A percentile compares a stretch with the other conserved stretches of the same genome.
Evolutionary conservation across 2,113 vertebrate species (phyloP).

Genomic region (Muscicapa adusta): DNA sequence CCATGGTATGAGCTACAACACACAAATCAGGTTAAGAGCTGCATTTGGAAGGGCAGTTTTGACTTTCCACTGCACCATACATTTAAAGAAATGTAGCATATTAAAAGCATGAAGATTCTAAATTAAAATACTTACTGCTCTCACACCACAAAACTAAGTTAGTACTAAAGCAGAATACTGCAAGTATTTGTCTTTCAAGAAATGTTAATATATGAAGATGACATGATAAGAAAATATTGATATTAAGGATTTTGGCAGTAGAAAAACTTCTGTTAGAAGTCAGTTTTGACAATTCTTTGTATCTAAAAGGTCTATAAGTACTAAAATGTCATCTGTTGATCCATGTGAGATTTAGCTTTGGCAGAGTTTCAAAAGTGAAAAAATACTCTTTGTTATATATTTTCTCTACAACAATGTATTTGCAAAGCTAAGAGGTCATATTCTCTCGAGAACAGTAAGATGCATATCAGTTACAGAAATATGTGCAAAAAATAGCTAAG

Average conservation of each 20-base stretch:
- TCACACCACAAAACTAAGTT: background rate
- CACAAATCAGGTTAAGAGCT: background rate
- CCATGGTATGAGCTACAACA: background rate
- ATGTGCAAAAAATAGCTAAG: background rate
- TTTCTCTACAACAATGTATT: constrained; percentile 29
- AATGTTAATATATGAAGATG: constrained; percentile 29
- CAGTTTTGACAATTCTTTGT: constrained; percentile 60
- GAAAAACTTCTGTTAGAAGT: constrained; percentile 14
- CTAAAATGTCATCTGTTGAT: constrained; percentile 59
- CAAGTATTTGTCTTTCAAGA: constrained; percentile 36
- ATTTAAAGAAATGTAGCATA: background rate
- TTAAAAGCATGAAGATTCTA: background rate
- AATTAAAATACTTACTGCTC: background rate
- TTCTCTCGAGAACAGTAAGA: background rate
- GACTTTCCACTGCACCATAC: background rate
- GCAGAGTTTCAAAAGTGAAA: constrained; percentile 57
- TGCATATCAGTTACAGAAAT: background rate
- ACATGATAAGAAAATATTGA: constrained; percentile 24
- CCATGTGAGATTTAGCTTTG: constrained; percentile 48
- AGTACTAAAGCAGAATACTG: background rate
- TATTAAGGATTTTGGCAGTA: constrained; percentile 32
- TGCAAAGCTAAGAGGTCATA: constrained; percentile 14
- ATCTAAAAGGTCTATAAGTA: constrained; percentile 38
- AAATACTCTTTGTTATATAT: background rate
- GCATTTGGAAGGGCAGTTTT: background rate